These are phyloP conservation scores for Eurytemora carolleeae DNA, from an alignment of 1,140 invertebrate species.

Conservation along the genomic window DNA sequence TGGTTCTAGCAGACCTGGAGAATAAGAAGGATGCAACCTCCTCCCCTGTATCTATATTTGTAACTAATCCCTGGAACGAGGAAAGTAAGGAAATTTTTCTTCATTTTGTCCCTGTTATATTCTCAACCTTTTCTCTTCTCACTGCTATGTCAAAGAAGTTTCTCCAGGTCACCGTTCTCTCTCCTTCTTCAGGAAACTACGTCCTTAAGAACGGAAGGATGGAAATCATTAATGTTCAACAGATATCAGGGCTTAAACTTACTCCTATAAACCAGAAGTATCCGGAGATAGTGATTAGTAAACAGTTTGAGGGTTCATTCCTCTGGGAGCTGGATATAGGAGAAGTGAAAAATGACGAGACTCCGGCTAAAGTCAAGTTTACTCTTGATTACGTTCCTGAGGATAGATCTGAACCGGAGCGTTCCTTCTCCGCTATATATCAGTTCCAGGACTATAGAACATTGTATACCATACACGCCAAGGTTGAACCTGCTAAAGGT, in stretches of 20 bases:
- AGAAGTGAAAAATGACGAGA: slow-evolving; percentile 33
- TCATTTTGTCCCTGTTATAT: slow-evolving; percentile 58
- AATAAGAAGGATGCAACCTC: slow-evolving; percentile 5
- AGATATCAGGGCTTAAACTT: not conserved
- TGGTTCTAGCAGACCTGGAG: slow-evolving; percentile 1
- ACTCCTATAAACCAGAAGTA: slow-evolving; percentile 1
- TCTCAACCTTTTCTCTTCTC: slow-evolving; percentile 50
- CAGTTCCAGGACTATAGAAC: slow-evolving; percentile 34
- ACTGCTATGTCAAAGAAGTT: slow-evolving; percentile 61
- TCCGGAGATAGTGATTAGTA: slow-evolving; percentile 29
- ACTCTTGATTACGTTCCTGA: not conserved
- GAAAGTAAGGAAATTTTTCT: slow-evolving; percentile 43
- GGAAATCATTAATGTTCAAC: not conserved
- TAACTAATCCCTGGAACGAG: slow-evolving; percentile 40
- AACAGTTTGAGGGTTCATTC: slow-evolving; percentile 48
- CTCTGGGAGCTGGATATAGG: slow-evolving; percentile 52
- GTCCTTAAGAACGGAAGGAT: not conserved
- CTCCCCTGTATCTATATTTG: not conserved
- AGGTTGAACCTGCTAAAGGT: slow-evolving; percentile 56
- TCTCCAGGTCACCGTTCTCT: slow-evolving; percentile 39
- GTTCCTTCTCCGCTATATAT: not conserved
- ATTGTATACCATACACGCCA: slow-evolving; percentile 55
- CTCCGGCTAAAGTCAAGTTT: too few relatives aligned
- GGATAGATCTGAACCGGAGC: not conserved
- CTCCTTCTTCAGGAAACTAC: not conserved